A percentile compares a stretch with the other conserved stretches of the same genome.
Conservation (phyloP, 2,888 invertebrate genomes). For the Euproctis similis region DNA sequence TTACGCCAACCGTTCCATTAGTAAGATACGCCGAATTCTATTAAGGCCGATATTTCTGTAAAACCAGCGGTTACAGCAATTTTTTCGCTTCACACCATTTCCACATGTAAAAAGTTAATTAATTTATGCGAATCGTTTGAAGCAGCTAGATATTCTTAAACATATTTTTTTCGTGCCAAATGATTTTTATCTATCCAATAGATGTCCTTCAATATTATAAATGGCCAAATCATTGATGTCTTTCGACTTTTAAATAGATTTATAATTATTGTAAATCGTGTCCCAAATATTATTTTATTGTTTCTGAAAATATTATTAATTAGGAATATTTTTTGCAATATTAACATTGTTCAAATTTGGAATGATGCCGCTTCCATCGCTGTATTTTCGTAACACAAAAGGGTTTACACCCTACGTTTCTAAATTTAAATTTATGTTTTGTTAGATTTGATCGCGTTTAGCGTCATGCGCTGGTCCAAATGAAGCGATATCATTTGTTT, state of each 20-base stretch:
- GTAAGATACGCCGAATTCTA: conserved; percentile 69
- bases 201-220: no score
- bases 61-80: conserved; percentile 43
- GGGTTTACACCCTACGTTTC: conserved; percentile 53
- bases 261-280: no score
- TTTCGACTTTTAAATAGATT: no score
- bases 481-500: conserved; percentile 48
- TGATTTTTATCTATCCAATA: no score
- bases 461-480: conserved; percentile 56
- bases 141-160: no score
- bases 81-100: conserved; percentile 21
- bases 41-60: conserved; percentile 53
- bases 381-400: conserved; percentile 44
- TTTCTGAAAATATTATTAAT: no score
- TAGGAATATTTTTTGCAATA: no score
- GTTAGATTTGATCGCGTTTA: conserved; percentile 71
- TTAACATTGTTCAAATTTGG: conserved; percentile 6
- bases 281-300: no score
- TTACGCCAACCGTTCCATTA: conserved; percentile 66
- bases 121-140: no score
- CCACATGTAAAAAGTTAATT: conserved; percentile 13
- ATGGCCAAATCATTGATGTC: no score
- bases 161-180: no score
- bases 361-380: conserved; percentile 26
- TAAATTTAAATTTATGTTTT: conserved; percentile 76